These are phyloP conservation scores for Tinamus guttatus DNA, from an alignment of 2,113 vertebrate species.

Conservation along the genomic window DNA sequence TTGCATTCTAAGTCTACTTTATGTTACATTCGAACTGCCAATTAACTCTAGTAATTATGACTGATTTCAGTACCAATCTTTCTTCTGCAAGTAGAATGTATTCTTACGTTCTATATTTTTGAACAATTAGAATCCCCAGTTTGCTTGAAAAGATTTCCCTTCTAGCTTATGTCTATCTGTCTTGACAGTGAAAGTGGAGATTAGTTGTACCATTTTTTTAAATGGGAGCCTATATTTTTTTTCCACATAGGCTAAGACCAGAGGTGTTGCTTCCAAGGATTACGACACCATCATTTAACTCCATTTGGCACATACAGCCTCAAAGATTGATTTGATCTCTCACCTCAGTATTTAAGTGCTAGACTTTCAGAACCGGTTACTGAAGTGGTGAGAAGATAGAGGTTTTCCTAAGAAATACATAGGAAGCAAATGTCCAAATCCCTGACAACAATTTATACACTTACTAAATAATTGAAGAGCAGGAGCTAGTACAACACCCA, in stretches of 20 bases:
- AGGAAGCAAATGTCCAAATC: conserved; percentile 9
- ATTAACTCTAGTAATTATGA: not conserved
- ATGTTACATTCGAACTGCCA: not conserved
- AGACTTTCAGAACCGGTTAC: conserved; percentile 6
- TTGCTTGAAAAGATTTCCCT: not conserved
- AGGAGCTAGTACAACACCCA: not conserved
- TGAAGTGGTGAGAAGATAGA: conserved; percentile 22
- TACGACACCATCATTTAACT: not conserved
- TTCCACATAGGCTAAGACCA: not conserved
- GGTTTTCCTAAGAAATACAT: conserved; percentile 4
- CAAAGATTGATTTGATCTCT: not conserved
- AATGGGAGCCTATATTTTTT: not conserved
- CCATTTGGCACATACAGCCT: not conserved
- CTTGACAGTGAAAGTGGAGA: not conserved
- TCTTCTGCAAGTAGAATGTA: not conserved
- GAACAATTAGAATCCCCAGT: not conserved
- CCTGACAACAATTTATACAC: conserved; percentile 42
- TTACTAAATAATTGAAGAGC: conserved; percentile 61
- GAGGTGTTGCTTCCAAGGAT: not conserved
- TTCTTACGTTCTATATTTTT: not conserved
- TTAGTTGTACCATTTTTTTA: not conserved
- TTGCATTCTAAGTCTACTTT: not conserved
- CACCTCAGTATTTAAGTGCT: not conserved
- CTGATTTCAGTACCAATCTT: not conserved
- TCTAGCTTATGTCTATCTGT: not conserved